Conservation (phyloP, 2,113 vertebrate species). For the Neotragus moschatus region DNA sequence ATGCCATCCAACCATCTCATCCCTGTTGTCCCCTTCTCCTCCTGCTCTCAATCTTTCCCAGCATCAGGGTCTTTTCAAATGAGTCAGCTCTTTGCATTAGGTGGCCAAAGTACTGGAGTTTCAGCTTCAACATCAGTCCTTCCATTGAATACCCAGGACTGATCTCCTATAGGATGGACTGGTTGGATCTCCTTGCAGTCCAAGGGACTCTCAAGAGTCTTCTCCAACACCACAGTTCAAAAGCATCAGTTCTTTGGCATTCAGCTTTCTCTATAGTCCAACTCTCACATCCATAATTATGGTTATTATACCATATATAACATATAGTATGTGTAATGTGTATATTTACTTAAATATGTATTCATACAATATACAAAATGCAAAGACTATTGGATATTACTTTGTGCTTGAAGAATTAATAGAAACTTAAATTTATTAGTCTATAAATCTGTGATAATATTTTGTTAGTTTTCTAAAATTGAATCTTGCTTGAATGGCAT, state of each 20-base stretch:
- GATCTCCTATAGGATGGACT: not conserved
- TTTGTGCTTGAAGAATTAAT: not conserved
- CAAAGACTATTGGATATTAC: not conserved
- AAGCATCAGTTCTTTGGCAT: not conserved
- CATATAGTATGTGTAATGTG: not conserved
- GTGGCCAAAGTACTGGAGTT: not conserved
- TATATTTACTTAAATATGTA: not conserved
- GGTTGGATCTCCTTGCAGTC: not conserved
- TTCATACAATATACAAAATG: not conserved
- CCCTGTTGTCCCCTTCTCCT: fast-evolving
- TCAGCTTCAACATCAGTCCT: not conserved
- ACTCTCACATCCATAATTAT: not conserved
- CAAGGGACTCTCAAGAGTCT: not conserved
- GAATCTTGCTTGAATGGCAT: not conserved
- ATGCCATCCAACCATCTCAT: not conserved
- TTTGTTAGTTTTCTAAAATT: not conserved
- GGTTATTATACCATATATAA: not conserved
- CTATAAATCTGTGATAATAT: not conserved
- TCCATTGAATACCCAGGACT: not conserved
- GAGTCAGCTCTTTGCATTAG: not conserved
- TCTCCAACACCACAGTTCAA: not conserved
- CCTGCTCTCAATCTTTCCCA: not conserved
- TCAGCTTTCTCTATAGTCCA: not conserved
- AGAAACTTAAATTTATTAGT: not conserved
- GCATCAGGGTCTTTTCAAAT: not conserved